Percentiles rank a stretch among this genome's conserved stretches.
These are phyloP conservation scores for Polylopha cassiicola DNA, from an alignment of 2,888 invertebrate genomes.

Conservation along the genomic window DNA sequence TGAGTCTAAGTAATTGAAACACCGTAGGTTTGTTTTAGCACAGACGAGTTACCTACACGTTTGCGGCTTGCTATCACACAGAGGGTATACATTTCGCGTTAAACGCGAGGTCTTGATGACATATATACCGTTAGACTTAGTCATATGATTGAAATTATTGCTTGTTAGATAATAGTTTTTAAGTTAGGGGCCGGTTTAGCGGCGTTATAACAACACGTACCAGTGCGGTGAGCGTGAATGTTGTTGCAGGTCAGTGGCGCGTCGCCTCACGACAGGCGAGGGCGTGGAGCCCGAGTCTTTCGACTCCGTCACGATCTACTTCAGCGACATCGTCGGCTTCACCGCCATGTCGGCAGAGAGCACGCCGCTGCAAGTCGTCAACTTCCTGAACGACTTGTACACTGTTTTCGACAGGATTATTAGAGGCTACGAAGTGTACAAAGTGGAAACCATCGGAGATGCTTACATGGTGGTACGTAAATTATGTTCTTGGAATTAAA, in stretches of 20 bases:
- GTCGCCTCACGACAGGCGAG: slow-evolving; percentile 89
- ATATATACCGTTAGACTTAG: too few species aligned
- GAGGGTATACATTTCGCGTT: too few species aligned
- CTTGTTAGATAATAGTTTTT: too few species aligned
- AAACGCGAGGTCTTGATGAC: too few species aligned
- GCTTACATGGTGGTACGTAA: slow-evolving; percentile 82
- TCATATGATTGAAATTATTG: too few species aligned
- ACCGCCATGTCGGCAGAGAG: slow-evolving; percentile 97
- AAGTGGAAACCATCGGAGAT: slow-evolving; percentile 96
- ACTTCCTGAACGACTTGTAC: slow-evolving; percentile 98
- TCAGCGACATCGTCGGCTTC: slow-evolving; percentile 98
- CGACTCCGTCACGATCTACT: slow-evolving; percentile 96
- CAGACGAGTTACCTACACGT: too few species aligned
- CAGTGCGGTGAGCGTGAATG: slow-evolving; percentile 8
- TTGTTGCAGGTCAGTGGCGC: slow-evolving; percentile 87
- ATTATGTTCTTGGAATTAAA: too few species aligned
- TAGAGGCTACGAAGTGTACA: slow-evolving; percentile 97
- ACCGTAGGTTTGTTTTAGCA: too few species aligned
- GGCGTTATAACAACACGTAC: too few species aligned
- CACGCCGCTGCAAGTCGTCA: slow-evolving; percentile 95
- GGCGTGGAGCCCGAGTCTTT: slow-evolving; percentile 96
- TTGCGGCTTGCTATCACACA: too few species aligned
- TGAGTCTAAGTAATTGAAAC: too few species aligned
- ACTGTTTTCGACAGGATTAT: slow-evolving; percentile 98
- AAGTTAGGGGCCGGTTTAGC: too few species aligned